Evolutionary conservation across 2,888 invertebrate genomes (phyloP).

Genomic region (Tiliacea citrago): DNA sequence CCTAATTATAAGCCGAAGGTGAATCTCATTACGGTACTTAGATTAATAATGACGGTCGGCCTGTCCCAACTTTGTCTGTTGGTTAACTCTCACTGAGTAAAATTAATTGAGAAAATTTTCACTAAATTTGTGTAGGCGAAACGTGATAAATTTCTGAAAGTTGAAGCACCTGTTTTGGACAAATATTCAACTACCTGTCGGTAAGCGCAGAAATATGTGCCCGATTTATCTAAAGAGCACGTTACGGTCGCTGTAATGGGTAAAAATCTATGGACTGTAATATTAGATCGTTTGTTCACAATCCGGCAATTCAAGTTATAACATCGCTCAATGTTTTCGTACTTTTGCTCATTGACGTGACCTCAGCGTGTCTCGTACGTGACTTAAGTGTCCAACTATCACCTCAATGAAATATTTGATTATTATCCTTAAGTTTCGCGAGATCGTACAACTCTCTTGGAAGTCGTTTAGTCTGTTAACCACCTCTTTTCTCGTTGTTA

Average conservation of each 20-base stretch:
- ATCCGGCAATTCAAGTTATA: slow-evolving; percentile 21
- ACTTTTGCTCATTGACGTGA: slow-evolving; percentile 16
- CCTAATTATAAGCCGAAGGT: slow-evolving; percentile 66
- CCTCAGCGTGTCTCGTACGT: slow-evolving; percentile 4
- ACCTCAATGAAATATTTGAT: slow-evolving; percentile 28
- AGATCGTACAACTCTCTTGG: slow-evolving; percentile 30
- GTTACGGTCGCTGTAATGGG: slow-evolving; percentile 11
- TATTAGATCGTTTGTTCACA: slow-evolving; percentile 34
- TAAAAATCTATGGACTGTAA: slow-evolving; percentile 39
- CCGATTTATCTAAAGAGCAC: slow-evolving; percentile 37
- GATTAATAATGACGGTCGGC: slow-evolving; percentile 72
- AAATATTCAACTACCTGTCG: slow-evolving; percentile 62
- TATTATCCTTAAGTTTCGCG: slow-evolving; percentile 29
- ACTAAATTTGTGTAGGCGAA: slow-evolving; percentile 72
- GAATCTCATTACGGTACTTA: slow-evolving; percentile 69
- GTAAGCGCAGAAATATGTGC: slow-evolving; percentile 47
- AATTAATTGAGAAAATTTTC: slow-evolving; percentile 78
- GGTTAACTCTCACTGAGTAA: slow-evolving; percentile 73
- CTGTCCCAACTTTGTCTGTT: slow-evolving; percentile 74
- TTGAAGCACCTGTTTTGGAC: slow-evolving; percentile 68
- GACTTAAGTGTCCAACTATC: slow-evolving; percentile 22
- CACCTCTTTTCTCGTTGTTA: slow-evolving; percentile 65
- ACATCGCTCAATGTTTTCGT: slow-evolving; percentile 36
- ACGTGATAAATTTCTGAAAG: slow-evolving; percentile 73
- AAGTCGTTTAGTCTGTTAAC: slow-evolving; percentile 49